Conservation (phyloP, 2,888 invertebrate genomes). For the Cancer borealis region DNA sequence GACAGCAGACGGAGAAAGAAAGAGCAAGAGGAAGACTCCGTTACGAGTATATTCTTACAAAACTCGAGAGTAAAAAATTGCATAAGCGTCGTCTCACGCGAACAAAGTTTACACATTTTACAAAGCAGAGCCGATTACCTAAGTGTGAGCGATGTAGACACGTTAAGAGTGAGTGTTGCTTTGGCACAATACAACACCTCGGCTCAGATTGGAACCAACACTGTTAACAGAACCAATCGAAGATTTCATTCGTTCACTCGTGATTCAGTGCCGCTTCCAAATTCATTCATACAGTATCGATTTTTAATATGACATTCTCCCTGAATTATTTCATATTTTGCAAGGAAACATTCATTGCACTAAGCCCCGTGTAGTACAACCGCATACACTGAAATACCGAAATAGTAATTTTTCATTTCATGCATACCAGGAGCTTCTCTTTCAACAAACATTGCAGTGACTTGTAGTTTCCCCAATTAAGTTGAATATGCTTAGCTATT, state of each 20-base stretch:
- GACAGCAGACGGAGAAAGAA: not conserved
- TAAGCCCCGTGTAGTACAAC: not conserved
- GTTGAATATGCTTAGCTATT: not conserved
- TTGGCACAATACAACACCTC: not conserved
- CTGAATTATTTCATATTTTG: not conserved
- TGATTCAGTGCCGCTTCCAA: not conserved
- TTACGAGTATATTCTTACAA: not conserved
- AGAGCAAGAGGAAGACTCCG: not conserved
- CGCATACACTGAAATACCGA: not conserved
- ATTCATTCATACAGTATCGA: not conserved
- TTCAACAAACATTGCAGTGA: not conserved
- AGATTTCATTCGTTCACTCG: not conserved
- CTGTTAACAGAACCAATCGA: not conserved
- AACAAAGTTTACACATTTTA: not conserved
- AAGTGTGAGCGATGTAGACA: not conserved
- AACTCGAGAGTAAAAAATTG: not conserved
- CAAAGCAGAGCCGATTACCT: not conserved
- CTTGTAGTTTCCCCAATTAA: not conserved
- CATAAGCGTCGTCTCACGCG: not conserved
- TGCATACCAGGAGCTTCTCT: not conserved
- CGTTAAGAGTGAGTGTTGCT: not conserved
- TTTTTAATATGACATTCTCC: not conserved
- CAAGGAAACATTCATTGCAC: not conserved
- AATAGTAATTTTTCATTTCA: not conserved
- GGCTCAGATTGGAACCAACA: not conserved